Percentiles rank a stretch among this genome's conserved stretches.
Conservation (phyloP, 2,888 invertebrate species). For the Dinocampus coccinellae region DNA sequence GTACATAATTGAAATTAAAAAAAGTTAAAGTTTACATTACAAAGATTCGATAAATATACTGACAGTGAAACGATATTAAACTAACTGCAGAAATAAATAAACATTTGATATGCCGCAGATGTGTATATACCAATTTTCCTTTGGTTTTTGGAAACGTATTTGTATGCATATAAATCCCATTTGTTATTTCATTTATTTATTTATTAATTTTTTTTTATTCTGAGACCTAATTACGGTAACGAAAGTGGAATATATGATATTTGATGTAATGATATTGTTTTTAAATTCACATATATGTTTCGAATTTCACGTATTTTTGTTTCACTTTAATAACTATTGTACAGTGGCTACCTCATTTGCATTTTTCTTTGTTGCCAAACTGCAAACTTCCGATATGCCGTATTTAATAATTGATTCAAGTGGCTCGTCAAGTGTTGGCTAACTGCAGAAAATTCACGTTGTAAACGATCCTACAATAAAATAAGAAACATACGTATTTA, state of each 20-base stretch:
- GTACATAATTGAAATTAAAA: not conserved
- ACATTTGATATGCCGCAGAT: conserved; percentile 25
- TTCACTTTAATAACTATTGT: conserved; percentile 40
- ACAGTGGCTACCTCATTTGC: conserved; percentile 65
- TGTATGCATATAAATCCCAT: not conserved
- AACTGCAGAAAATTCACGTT: conserved; percentile 84
- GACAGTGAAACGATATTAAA: not conserved
- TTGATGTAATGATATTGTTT: conserved; percentile 58
- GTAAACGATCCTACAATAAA: conserved; percentile 79
- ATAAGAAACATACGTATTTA: not conserved
- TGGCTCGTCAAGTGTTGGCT: conserved; percentile 87
- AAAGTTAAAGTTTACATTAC: not conserved
- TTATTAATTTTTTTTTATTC: not conserved
- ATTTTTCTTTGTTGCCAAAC: conserved; percentile 85
- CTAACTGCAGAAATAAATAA: conserved; percentile 19
- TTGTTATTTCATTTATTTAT: no score
- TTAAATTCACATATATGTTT: conserved; percentile 32
- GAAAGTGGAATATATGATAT: conserved; percentile 53
- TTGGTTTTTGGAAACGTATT: conserved; percentile 13
- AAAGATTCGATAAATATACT: not conserved
- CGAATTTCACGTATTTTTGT: conserved; percentile 2
- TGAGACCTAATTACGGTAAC: conserved; percentile 53
- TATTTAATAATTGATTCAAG: conserved; percentile 87
- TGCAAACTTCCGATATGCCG: conserved; percentile 87
- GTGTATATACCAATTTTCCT: conserved; percentile 8